Evolutionary conservation across 2,113 vertebrate species (phyloP).

Genomic region (Mustela nigripes): DNA sequence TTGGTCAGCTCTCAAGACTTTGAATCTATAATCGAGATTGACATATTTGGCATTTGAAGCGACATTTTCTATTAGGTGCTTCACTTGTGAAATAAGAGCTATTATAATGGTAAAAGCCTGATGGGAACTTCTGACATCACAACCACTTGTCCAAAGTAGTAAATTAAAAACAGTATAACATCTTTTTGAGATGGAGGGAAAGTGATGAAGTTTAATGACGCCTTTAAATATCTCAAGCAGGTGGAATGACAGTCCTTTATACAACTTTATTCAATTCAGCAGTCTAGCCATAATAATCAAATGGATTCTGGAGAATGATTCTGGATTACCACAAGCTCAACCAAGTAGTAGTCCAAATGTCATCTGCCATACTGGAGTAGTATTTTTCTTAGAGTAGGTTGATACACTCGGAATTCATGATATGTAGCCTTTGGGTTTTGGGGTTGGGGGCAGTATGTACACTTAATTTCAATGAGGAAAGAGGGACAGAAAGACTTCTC

Average conservation of each 20-base stretch:
- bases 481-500: neutral
- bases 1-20: neutral
- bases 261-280: neutral
- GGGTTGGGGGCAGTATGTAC: neutral
- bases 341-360: neutral
- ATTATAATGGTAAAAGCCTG: neutral
- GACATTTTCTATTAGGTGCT: neutral
- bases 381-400: neutral
- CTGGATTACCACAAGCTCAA: neutral
- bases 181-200: neutral
- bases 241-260: neutral
- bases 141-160: neutral
- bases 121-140: neutral
- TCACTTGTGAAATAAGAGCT: neutral
- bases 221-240: neutral
- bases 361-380: neutral
- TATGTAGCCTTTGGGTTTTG: neutral
- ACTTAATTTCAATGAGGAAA: neutral
- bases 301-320: neutral
- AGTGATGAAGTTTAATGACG: neutral
- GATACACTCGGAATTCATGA: neutral
- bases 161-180: neutral
- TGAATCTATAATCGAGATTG: neutral
- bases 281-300: neutral
- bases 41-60: neutral